Evolutionary conservation across 2,113 vertebrate genomes (phyloP), one percentile per base, ranked within the genome.

Genomic region (Oryzias curvinotus): DNA sequence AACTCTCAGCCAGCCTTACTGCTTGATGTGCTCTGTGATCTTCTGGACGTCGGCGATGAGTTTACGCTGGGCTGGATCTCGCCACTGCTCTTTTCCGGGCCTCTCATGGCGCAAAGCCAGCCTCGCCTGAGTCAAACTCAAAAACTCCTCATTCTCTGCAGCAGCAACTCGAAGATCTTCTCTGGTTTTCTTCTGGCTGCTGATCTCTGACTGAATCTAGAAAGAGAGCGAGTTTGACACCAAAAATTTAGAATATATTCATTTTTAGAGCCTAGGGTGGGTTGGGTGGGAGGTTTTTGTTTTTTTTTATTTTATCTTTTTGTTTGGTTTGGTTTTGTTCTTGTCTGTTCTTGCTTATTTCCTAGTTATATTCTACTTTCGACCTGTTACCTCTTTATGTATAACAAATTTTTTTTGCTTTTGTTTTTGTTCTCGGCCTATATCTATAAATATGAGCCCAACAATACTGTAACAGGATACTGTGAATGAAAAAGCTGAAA

Each of bases 11-110:
- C 25, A 43, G 10, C 5, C 89, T 90, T 79, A 93, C 97, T 91
- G 95, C 53, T 73, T 73, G 52, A 93, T 72, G 17, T 94, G 92
- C 54, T 53, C 61, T 2, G 57, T 84, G 57, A 98, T 93, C 77
- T 94, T 92, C 1, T 91, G 82, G 47, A 96, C 84, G 85, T 98
- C 95, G 2, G 47, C 61, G 7, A 93, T 82, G 64, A 99, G 92
- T 48, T 90, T 85, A 6, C 67, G 54, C 43, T 98, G 96, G 0
- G 77, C 93, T 0, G 65, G 50, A 26, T 98, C 96, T 0, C 88
- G 84, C 63, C 95, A 97, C 4, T 92, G 87, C 84, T 98, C 96
- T 65, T 93, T 87, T 0, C 86, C 89, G 5, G 97, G 95, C 18
- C 95, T 89, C 51, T 65, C 84, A 0, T 67, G 87, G 57, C 96